Base-by-base conservation (phyloP, 2,113 vertebrate species). In the Panthera tigris region DNA sequence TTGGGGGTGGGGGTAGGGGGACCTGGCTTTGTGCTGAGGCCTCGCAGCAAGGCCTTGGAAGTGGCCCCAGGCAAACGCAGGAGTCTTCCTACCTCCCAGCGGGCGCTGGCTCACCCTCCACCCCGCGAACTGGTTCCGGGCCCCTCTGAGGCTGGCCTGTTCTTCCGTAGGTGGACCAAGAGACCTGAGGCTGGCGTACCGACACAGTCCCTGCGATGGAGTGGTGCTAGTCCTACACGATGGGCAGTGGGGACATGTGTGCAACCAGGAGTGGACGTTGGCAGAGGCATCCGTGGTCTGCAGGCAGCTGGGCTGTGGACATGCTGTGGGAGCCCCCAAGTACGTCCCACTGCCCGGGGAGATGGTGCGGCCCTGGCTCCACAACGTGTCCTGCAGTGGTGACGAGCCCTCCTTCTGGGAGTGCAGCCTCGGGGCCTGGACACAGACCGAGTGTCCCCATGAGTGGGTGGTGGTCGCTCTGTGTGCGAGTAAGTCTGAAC, bases 341-440 rank as follows among this genome's bases (percentile, higher is more conserved):
- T 96, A 97, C 0, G 94, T 98, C 25, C 95, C 83, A 0, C 61
- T 94, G 80, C 95, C 91, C 0, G 61, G 69, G 25, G 95, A 97
- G 89, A 73, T 2, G 68, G 29, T 9, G 61, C 31, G 0, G n/a
- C 91, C 94, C 25, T 45, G 52, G 89, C 91, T 97, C 1, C 89
- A 96, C 88, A 93, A 91, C 2, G 91, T 98, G 45, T 94, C 96
- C 66, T 98, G 95, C 68, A 15, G 27, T 36, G 96, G 96, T 3
- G 14, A 78, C 0, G 95, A 98, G 36, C 12, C 84, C 23, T 78
- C 89, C 13, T 61, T 97, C 61, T 94, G 95, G 94, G 79, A 94
- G 12, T 94, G 97, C 84, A 63, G 68, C 91, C 94, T 96, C 0
- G 94, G 96, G 79, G 74, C 85, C 0, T 96, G 95, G 97, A 63